Percentiles rank a stretch among this genome's conserved stretches.
These are phyloP conservation scores for Xiphophorus maculatus DNA, from an alignment of 2,113 vertebrate genomes.

Conservation along the genomic window DNA sequence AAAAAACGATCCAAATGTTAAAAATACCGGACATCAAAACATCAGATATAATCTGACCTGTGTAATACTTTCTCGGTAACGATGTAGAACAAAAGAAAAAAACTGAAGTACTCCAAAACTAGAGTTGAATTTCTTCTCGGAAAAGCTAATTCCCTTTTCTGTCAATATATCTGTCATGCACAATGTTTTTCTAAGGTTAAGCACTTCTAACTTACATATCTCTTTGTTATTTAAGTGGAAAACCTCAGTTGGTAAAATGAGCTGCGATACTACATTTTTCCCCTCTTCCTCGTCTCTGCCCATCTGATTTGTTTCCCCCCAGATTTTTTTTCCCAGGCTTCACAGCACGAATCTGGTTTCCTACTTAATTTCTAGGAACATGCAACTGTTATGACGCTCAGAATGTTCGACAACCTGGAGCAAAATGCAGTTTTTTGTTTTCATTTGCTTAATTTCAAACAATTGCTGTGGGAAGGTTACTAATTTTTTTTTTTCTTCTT, in stretches of 20 bases:
- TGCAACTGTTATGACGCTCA: neutral
- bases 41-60: neutral
- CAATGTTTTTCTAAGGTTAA: neutral
- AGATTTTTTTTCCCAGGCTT: neutral
- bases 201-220: conserved; percentile 15
- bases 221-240: conserved; percentile 39
- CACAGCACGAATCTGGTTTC: neutral
- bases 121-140: neutral
- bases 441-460: neutral
- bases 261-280: neutral
- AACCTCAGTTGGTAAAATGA: conserved; percentile 23
- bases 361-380: neutral
- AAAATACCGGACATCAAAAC: neutral
- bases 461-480: neutral
- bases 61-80: neutral
- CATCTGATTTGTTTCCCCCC: neutral
- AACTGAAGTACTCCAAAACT: neutral
- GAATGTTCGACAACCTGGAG: neutral
- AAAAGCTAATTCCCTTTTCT: neutral
- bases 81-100: neutral
- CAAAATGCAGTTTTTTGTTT: neutral
- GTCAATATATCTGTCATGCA: neutral
- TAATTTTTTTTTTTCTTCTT: neutral
- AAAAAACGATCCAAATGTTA: too few species aligned
- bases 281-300: neutral